Conservation (phyloP, 2,797 vertebrate species). For the Ammospiza maritima region DNA sequence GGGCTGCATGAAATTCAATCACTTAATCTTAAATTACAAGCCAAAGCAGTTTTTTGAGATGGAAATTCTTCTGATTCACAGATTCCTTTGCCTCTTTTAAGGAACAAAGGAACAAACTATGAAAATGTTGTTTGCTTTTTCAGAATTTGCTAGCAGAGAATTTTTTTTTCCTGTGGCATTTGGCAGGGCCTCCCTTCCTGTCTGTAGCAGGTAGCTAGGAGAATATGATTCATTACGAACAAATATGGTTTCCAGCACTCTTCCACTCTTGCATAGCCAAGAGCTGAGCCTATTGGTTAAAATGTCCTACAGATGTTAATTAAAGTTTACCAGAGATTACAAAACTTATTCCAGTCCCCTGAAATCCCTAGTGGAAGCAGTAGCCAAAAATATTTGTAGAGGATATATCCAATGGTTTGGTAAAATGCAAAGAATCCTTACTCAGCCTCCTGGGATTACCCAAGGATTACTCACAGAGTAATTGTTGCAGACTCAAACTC, state of each 20-base stretch:
- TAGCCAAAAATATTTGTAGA: constrained; percentile 7
- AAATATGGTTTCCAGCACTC: constrained; percentile 25
- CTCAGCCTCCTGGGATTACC: background rate
- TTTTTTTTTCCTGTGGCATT: constrained; percentile 82
- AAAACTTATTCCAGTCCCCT: background rate
- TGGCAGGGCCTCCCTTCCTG: constrained; percentile 83
- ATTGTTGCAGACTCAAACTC: constrained; percentile 17
- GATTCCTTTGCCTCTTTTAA: constrained; percentile 51
- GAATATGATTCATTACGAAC: constrained; percentile 54
- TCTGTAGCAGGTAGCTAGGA: constrained; percentile 83
- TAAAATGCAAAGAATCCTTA: constrained; percentile 4
- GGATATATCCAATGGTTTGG: background rate
- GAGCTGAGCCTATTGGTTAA: constrained; percentile 32
- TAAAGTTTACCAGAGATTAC: background rate
- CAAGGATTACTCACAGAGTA: constrained; percentile 40
- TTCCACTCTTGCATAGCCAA: constrained; percentile 36
- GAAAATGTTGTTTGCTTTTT: constrained; percentile 57
- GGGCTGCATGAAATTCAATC: constrained; percentile 54
- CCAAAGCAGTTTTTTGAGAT: constrained; percentile 60
- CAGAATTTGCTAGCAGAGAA: constrained; percentile 80
- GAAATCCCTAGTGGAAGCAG: background rate
- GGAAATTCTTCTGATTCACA: constrained; percentile 53
- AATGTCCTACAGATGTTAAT: background rate
- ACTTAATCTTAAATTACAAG: constrained; percentile 65
- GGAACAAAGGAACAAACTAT: constrained; percentile 52